A percentile compares a stretch with the other conserved stretches of the same genome.
Conservation (phyloP, 2,113 vertebrate genomes). For the Daphoenositta chrysoptera region DNA sequence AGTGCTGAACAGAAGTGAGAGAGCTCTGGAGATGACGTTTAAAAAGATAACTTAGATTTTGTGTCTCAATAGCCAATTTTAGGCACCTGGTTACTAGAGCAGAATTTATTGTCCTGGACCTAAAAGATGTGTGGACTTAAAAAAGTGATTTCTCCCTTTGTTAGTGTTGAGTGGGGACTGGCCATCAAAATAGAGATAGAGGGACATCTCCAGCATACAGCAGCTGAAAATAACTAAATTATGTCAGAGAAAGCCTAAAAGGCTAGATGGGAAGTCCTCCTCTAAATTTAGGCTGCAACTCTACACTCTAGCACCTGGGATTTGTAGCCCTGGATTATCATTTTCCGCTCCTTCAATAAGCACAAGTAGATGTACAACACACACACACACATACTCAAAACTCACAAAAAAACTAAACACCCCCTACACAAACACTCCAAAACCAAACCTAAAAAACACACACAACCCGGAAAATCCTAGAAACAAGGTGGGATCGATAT, state of each 20-base stretch:
- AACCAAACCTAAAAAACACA: not conserved
- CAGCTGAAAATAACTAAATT: not conserved
- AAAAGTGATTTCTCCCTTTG: no score
- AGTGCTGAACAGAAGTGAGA: fast-evolving
- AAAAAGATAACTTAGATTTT: not conserved
- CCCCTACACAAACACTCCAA: fast-evolving
- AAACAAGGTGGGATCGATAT: not conserved
- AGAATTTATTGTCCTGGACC: not conserved
- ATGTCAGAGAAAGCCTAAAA: not conserved
- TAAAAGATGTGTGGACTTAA: no score
- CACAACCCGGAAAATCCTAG: not conserved
- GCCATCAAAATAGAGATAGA: not conserved
- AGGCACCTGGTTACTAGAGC: not conserved
- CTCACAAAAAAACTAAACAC: not conserved
- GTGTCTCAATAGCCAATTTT: not conserved
- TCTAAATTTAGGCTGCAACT: not conserved
- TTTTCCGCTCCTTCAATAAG: not conserved
- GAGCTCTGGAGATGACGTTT: not conserved
- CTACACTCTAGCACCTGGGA: not conserved
- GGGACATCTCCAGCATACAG: not conserved
- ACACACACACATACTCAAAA: fast-evolving
- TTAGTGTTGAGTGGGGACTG: fast-evolving
- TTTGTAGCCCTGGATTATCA: not conserved
- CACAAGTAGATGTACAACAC: not conserved
- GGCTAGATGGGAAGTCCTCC: not conserved